Conservation (phyloP, 2,888 invertebrate species). For the Neoascia interrupta region DNA sequence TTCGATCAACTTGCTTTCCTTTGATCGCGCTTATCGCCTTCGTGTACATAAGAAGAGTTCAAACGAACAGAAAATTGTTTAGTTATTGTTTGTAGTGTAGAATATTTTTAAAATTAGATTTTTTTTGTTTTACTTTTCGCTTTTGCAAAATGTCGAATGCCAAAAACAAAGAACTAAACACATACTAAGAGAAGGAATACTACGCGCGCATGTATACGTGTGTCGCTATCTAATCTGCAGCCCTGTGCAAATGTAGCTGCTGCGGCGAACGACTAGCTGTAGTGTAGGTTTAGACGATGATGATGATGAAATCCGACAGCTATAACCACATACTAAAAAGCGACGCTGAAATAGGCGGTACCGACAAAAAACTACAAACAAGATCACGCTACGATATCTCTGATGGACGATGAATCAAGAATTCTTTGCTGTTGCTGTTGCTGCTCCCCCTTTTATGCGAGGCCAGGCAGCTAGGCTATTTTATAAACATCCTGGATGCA, state of each 20-base stretch:
- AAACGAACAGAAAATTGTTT: conserved; percentile 54
- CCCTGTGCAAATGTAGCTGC: neutral
- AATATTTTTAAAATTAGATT: conserved; percentile 39
- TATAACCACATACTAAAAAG: conserved; percentile 29
- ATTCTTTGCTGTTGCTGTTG: too few relatives aligned
- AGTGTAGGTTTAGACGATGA: too few relatives aligned
- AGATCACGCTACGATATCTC: conserved; percentile 53
- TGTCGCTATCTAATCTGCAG: conserved; percentile 47
- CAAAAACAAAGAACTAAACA: neutral
- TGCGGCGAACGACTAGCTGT: too few relatives aligned
- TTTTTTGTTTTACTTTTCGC: too few relatives aligned
- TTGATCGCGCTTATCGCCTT: conserved; percentile 49
- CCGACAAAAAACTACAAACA: conserved; percentile 43
- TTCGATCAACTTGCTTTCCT: conserved; percentile 32
- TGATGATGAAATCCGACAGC: conserved; percentile 38
- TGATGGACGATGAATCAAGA: conserved; percentile 55
- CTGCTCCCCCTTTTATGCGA: conserved; percentile 8
- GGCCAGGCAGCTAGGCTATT: conserved; percentile 4
- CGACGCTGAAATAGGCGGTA: conserved; percentile 42
- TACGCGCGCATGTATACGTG: too few relatives aligned
- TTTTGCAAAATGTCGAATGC: conserved; percentile 40
- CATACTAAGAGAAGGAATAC: conserved; percentile 19
- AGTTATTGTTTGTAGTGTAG: conserved; percentile 50
- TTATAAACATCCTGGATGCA: conserved; percentile 61
- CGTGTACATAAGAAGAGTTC: conserved; percentile 59